Evolutionary conservation across 2,888 invertebrate genomes (phyloP).

Genomic region (Athrips mouffetella): DNA sequence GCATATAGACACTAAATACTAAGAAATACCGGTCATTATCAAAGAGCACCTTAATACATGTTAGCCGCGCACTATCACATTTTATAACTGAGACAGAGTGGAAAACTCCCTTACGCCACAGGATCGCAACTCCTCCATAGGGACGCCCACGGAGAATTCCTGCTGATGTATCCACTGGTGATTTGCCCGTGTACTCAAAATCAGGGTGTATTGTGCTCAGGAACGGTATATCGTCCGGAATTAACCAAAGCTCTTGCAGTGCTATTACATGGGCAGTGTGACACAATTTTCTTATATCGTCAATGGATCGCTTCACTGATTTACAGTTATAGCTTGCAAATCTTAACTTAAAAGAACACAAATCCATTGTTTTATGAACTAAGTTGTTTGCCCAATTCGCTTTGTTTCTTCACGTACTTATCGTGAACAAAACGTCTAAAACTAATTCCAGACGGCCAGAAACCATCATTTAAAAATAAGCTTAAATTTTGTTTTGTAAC

Average conservation of each 20-base stretch:
- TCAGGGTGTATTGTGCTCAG: neutral
- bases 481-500: neutral
- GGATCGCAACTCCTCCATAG: too few species aligned
- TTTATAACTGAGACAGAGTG: too few species aligned
- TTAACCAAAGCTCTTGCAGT: neutral
- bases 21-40: too few species aligned
- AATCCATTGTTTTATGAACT: neutral
- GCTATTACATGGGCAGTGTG: neutral
- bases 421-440: constrained; percentile 4
- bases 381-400: neutral
- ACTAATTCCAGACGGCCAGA: constrained; percentile 10
- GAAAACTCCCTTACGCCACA: too few species aligned
- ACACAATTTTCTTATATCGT: neutral
- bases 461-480: too few species aligned
- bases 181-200: neutral
- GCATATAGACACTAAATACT: too few species aligned
- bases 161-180: neutral
- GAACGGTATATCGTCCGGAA: neutral
- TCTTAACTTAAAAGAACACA: neutral
- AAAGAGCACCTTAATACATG: too few species aligned
- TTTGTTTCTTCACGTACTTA: neutral
- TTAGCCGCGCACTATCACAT: too few species aligned
- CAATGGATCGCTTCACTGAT: neutral
- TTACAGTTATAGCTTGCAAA: constrained; percentile 1
- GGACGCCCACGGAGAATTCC: too few species aligned